phyloP scores from a whole-genome alignment of 1,140 invertebrate genomes.

The Brachionus manjavacas region DNA sequence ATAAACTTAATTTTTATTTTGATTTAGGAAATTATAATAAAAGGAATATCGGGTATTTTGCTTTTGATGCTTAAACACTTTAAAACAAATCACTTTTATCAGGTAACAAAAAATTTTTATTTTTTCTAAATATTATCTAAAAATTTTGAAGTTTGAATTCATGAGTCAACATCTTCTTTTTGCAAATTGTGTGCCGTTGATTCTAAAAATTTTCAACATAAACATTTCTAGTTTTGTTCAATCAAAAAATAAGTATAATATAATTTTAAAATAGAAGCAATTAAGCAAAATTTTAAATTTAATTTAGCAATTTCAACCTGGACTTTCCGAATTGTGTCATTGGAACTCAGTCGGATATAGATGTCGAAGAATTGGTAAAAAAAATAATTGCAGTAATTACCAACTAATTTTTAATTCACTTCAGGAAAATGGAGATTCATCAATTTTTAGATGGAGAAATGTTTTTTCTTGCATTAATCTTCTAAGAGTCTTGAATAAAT shows the following conservation, averaged over 20 bases:
- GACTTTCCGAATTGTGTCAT: conserved; percentile 94
- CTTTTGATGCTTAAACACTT: conserved; percentile 92
- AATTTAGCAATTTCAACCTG: conserved; percentile 74
- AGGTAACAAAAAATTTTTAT: conserved; percentile 48
- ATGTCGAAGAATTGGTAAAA: conserved; percentile 73
- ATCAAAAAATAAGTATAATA: conserved; percentile 78
- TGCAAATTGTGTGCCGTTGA: conserved; percentile 96
- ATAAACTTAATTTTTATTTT: not conserved
- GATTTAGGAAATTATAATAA: conserved; percentile 82
- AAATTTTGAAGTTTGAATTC: conserved; percentile 81
- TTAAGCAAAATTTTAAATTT: not conserved
- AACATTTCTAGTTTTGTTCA: conserved; percentile 91
- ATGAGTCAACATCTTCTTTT: conserved; percentile 98
- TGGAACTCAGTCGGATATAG: conserved; percentile 88
- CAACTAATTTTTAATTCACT: not conserved
- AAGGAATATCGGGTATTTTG: conserved; percentile 89
- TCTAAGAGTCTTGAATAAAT: conserved; percentile 89
- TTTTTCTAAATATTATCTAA: not conserved
- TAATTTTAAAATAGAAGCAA: not conserved
- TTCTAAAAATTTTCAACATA: conserved; percentile 98
- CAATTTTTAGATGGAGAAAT: conserved; percentile 91
- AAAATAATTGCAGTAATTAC: conserved; percentile 42
- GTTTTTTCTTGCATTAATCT: conserved; percentile 97
- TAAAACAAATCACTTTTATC: conserved; percentile 96
- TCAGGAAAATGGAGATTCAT: conserved; percentile 75